These are phyloP conservation scores for Cantharis rufa DNA, from an alignment of 2,888 invertebrate genomes.

Conservation along the genomic window DNA sequence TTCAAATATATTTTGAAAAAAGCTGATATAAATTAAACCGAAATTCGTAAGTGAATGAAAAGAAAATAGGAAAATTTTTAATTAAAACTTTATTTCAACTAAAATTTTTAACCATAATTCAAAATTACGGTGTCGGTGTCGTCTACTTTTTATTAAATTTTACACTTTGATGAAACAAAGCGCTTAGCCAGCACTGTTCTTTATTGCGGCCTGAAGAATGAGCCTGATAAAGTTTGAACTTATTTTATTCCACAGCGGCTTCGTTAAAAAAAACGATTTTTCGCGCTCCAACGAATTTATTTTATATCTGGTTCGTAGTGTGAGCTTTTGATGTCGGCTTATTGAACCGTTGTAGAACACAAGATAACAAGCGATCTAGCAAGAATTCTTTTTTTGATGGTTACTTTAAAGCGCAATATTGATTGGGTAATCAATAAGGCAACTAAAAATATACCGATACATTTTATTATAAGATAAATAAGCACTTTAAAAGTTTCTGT, in stretches of 20 bases:
- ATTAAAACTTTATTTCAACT: constrained; percentile 29
- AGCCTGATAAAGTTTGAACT: constrained; percentile 24
- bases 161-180: constrained; percentile 30
- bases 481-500: background rate
- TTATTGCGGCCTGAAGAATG: constrained; percentile 25
- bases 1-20: background rate
- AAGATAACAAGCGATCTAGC: constrained; percentile 20
- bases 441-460: background rate
- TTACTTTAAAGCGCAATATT: background rate
- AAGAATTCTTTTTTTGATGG: constrained; percentile 4
- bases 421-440: background rate
- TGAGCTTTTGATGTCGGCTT: constrained; percentile 27
- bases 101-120: constrained; percentile 22
- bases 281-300: constrained; percentile 25
- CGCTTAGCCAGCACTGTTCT: constrained; percentile 23
- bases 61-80: constrained; percentile 25
- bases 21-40: background rate
- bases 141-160: constrained; percentile 29
- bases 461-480: background rate
- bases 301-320: constrained; percentile 22
- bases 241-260: constrained; percentile 22
- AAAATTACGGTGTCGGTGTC: constrained; percentile 26
- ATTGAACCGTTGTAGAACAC: constrained; percentile 25
- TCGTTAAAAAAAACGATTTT: constrained; percentile 26
- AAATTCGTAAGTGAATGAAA: constrained; percentile 3